Percentiles rank a stretch among this genome's conserved stretches.
These are phyloP conservation scores for Oceanites oceanicus DNA, from an alignment of 2,113 vertebrate genomes.

Conservation along the genomic window DNA sequence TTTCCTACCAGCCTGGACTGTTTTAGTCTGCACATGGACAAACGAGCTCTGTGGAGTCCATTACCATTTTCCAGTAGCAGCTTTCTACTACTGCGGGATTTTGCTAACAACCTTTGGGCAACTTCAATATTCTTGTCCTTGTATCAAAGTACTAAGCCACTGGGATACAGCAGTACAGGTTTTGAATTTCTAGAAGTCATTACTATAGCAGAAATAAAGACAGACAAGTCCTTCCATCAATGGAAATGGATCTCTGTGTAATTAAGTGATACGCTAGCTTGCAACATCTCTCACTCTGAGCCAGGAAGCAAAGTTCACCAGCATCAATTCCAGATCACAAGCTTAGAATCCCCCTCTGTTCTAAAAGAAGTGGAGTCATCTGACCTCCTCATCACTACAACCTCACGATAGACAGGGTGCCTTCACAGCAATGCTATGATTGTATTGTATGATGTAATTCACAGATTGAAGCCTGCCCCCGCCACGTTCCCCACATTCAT, in stretches of 20 bases:
- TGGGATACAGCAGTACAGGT: neutral
- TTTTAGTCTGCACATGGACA: neutral
- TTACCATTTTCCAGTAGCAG: neutral
- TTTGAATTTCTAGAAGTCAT: neutral
- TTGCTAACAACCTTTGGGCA: neutral
- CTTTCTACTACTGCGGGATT: neutral
- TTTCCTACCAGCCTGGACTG: neutral
- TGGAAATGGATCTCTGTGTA: neutral
- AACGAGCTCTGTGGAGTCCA: neutral
- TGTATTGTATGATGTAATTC: rapidly evolving
- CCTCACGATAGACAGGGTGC: rapidly evolving
- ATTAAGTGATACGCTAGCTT: neutral
- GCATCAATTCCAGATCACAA: neutral
- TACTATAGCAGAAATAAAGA: neutral
- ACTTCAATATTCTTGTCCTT: neutral
- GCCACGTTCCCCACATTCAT: neutral
- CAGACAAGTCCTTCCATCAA: neutral
- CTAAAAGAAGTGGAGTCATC: neutral
- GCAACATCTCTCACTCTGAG: neutral
- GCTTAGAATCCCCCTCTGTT: neutral
- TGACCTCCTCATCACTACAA: neutral
- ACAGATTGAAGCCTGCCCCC: rapidly evolving
- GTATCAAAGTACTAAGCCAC: neutral
- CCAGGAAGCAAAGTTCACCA: neutral
- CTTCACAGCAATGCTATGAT: neutral